These are phyloP conservation scores for Ahaetulla prasina DNA, from an alignment of 2,113 vertebrate species.

Conservation along the genomic window DNA sequence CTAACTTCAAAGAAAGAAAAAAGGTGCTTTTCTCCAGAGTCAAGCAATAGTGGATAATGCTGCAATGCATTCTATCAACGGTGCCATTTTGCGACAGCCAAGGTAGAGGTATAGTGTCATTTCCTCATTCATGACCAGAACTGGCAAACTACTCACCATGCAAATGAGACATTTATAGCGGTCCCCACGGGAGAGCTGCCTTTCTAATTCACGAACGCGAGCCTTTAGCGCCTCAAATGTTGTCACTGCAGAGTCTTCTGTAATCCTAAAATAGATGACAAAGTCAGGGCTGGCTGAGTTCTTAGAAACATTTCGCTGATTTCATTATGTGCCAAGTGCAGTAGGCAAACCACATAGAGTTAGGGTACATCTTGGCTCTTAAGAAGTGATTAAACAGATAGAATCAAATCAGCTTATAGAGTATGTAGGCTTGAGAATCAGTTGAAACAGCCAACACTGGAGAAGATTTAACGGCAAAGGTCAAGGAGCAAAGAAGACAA, in stretches of 20 bases:
- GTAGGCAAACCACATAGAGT: neutral
- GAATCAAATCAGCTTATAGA: neutral
- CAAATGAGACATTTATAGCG: constrained; percentile 99
- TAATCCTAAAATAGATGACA: constrained; percentile 79
- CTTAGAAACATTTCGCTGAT: constrained; percentile 24
- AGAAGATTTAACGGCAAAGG: neutral
- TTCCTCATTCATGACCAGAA: constrained; percentile 61
- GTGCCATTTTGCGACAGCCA: constrained; percentile 5
- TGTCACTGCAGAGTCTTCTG: constrained; percentile 94
- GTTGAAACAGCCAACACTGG: neutral
- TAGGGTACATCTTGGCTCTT: neutral
- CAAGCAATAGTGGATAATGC: neutral
- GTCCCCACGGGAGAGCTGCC: constrained; percentile 96
- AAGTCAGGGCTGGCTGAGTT: constrained; percentile 33
- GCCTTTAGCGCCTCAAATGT: constrained; percentile 98
- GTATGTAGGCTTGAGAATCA: neutral
- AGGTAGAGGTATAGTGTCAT: constrained; percentile 42
- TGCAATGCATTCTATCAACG: neutral
- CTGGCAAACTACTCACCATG: constrained; percentile 85
- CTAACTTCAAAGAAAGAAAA: constrained; percentile 1
- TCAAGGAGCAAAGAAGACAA: neutral
- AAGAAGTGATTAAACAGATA: neutral
- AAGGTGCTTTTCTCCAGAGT: neutral
- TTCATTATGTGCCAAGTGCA: constrained; percentile 10
- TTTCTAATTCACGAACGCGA: constrained; percentile 96